A percentile compares a stretch with the other conserved stretches of the same genome.
Evolutionary conservation across 2,797 vertebrate genomes (phyloP).

Genomic region (Anguilla pacifica): DNA sequence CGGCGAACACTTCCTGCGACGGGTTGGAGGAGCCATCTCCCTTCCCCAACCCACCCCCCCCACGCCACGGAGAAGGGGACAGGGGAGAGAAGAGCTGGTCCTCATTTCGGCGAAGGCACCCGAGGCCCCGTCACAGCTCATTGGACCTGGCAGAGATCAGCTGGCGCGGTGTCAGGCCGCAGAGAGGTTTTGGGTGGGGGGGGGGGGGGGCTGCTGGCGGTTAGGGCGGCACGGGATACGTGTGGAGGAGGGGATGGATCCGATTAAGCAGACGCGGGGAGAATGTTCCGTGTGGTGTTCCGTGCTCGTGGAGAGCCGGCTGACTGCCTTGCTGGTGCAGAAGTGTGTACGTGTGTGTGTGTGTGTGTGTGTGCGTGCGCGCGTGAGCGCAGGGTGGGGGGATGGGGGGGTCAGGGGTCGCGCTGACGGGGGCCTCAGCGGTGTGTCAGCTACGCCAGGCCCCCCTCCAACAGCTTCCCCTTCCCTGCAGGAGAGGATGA

Average conservation of each 20-base stretch:
- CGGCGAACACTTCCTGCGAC: conserved; percentile 29
- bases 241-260: not conserved
- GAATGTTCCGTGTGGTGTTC: not conserved
- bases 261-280: not conserved
- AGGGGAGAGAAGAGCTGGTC: not conserved
- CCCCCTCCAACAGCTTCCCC: conserved; percentile 71
- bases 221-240: not conserved
- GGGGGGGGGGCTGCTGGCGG: not conserved
- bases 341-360: conserved; percentile 47
- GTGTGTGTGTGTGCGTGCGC: conserved; percentile 25
- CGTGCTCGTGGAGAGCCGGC: not conserved
- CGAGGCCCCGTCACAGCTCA: conserved; percentile 19
- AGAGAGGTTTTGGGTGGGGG: not conserved
- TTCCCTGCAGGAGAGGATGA: conserved; percentile 72
- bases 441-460: conserved; percentile 54
- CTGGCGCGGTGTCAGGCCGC: not conserved
- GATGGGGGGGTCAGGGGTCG: conserved; percentile 25
- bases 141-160: conserved; percentile 9
- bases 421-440: conserved; percentile 64
- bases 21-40: not conserved
- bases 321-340: conserved; percentile 9
- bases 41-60: not conserved
- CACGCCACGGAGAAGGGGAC: not conserved
- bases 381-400: conserved; percentile 2
- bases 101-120: conserved; percentile 26